phyloP scores from a whole-genome alignment of 1,140 invertebrate species.

The Drosophila pachea region DNA sequence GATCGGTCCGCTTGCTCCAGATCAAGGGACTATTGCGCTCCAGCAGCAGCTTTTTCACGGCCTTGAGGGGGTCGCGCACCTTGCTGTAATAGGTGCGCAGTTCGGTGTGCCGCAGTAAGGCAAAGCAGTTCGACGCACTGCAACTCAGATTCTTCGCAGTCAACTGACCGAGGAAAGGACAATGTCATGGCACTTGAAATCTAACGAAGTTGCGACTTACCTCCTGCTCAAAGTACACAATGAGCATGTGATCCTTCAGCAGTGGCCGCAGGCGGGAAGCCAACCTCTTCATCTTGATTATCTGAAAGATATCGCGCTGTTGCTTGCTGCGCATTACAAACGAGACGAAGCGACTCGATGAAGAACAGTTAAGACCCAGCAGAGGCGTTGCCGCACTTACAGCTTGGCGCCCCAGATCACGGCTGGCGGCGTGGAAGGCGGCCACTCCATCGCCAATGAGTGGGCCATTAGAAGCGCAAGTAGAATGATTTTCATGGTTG shows the following conservation, averaged over 20 bases:
- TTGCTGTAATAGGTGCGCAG: constrained; percentile 46
- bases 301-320: constrained; percentile 24
- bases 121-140: constrained; percentile 28
- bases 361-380: not conserved
- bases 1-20: not conserved
- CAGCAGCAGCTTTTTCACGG: not conserved
- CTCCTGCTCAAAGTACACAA: constrained; percentile 42
- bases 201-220: constrained; percentile 14
- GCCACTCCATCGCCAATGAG: not conserved
- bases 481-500: constrained; percentile 2
- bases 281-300: constrained; percentile 5
- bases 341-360: not conserved
- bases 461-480: not conserved
- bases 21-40: not conserved
- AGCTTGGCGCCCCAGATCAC: constrained; percentile 50
- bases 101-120: constrained; percentile 14
- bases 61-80: constrained; percentile 34
- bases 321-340: constrained; percentile 30
- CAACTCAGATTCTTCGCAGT: constrained; percentile 49
- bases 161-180: constrained; percentile 23
- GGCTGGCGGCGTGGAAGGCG: constrained; percentile 39
- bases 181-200: not conserved
- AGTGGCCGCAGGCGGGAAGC: constrained; percentile 6
- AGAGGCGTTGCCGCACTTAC: constrained; percentile 39
- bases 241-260: constrained; percentile 34